A percentile compares a stretch with the other conserved stretches of the same genome.
phyloP scores from a whole-genome alignment of 2,113 vertebrate species.

The Lamprotornis superbus region DNA sequence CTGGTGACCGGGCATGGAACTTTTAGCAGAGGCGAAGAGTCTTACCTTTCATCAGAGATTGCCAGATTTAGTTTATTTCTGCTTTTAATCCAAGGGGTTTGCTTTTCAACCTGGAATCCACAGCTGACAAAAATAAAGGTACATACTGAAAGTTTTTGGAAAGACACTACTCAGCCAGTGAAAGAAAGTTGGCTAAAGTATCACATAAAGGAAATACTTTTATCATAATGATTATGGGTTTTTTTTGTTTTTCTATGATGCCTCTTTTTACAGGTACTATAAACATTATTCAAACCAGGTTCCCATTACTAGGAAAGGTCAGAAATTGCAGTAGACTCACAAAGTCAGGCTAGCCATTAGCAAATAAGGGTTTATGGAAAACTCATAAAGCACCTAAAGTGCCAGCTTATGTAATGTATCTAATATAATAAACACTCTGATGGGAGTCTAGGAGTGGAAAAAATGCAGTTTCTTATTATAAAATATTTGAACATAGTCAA shows the following conservation, averaged over 20 bases:
- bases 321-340: slow-evolving; percentile 20
- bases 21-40: background rate
- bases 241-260: slow-evolving; percentile 1
- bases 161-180: background rate
- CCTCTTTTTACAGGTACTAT: slow-evolving; percentile 17
- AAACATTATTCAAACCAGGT: slow-evolving; percentile 32
- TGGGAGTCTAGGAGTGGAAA: slow-evolving; percentile 28
- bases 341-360: slow-evolving; percentile 41
- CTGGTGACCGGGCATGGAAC: background rate
- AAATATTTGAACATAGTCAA: slow-evolving; percentile 29
- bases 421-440: slow-evolving; percentile 46
- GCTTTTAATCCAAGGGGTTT: background rate
- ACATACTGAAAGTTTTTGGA: background rate
- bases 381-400: slow-evolving; percentile 55
- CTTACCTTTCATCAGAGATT: background rate
- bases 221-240: background rate
- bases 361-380: slow-evolving; percentile 61
- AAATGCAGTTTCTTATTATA: slow-evolving; percentile 35
- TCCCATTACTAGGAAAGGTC: slow-evolving; percentile 22
- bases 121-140: background rate
- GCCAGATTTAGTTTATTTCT: background rate
- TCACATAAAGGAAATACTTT: background rate
- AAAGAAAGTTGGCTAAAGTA: background rate
- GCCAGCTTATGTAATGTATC: slow-evolving; percentile 48
- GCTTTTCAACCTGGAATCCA: background rate